Percentiles rank a stretch among this genome's conserved stretches.
phyloP scores from a whole-genome alignment of 2,888 invertebrate genomes.

The Ochropleura plecta region DNA sequence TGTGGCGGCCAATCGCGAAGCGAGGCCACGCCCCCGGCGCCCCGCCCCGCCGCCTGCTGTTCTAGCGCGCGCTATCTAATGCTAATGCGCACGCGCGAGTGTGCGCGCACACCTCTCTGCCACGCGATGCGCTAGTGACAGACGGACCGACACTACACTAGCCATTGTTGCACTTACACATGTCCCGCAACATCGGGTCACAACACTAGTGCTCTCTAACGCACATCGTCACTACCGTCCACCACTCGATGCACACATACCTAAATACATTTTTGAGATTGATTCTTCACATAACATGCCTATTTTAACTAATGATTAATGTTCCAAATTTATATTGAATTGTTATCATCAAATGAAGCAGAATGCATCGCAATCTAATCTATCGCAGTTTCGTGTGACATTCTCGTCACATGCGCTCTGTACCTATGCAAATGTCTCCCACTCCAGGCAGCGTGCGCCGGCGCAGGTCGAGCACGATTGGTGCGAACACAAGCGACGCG shows the following conservation, averaged over 20 bases:
- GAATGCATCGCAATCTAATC: neutral
- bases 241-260: slow-evolving; percentile 7
- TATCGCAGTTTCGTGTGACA: neutral
- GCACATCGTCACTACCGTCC: neutral
- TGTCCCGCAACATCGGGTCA: slow-evolving; percentile 11
- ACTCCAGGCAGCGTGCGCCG: slow-evolving; percentile 21
- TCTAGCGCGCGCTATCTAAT: slow-evolving; percentile 62
- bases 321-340: neutral
- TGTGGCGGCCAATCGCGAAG: slow-evolving; percentile 80
- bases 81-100: slow-evolving; percentile 59
- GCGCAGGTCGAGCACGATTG: slow-evolving; percentile 54
- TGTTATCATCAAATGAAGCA: neutral
- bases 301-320: neutral
- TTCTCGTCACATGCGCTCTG: slow-evolving; percentile 18
- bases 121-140: neutral
- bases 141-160: neutral
- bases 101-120: slow-evolving; percentile 23
- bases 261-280: neutral
- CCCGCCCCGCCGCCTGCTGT: slow-evolving; percentile 54
- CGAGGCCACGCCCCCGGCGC: slow-evolving; percentile 73
- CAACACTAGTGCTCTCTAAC: neutral
- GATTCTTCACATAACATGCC: neutral
- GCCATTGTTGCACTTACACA: slow-evolving; percentile 17
- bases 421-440: slow-evolving; percentile 49
- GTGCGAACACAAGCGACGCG: slow-evolving; percentile 40